A percentile compares a stretch with the other conserved stretches of the same genome.
These are phyloP conservation scores for Equus quagga DNA, from an alignment of 2,113 vertebrate species.

Conservation along the genomic window DNA sequence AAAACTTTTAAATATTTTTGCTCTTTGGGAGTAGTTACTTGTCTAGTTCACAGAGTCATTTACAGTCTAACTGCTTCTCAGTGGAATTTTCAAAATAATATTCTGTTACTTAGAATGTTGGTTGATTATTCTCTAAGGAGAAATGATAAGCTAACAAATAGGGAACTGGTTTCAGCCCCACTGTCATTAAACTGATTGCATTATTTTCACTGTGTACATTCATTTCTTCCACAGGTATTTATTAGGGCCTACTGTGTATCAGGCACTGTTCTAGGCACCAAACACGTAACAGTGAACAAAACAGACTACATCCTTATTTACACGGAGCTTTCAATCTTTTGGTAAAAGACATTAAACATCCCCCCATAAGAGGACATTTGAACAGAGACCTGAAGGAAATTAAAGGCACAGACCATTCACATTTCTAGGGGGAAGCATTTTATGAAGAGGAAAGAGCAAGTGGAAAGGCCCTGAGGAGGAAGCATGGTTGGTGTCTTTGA, in stretches of 20 bases:
- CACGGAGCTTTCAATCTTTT: not conserved
- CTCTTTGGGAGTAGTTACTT: not conserved
- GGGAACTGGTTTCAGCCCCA: not conserved
- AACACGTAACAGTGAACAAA: not conserved
- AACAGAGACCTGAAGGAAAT: not conserved
- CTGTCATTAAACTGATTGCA: not conserved
- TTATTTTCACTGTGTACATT: not conserved
- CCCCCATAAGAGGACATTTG: not conserved
- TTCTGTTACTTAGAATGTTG: constrained; percentile 4
- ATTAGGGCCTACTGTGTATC: not conserved
- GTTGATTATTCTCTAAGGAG: not conserved
- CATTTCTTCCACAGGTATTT: not conserved
- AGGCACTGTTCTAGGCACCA: not conserved
- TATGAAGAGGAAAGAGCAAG: not conserved
- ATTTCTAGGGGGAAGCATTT: not conserved
- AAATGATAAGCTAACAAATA: not conserved
- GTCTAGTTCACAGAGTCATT: constrained; percentile 3
- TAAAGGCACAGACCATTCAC: not conserved
- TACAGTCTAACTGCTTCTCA: not conserved
- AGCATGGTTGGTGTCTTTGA: not conserved
- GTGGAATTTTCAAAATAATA: not conserved
- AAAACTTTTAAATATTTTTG: constrained; percentile 32
- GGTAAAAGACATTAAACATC: not conserved
- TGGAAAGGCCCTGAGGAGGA: not conserved
- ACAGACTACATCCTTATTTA: not conserved